Base-by-base conservation (phyloP, 2,888 invertebrate genomes). In the Heteropelma amictum region DNA sequence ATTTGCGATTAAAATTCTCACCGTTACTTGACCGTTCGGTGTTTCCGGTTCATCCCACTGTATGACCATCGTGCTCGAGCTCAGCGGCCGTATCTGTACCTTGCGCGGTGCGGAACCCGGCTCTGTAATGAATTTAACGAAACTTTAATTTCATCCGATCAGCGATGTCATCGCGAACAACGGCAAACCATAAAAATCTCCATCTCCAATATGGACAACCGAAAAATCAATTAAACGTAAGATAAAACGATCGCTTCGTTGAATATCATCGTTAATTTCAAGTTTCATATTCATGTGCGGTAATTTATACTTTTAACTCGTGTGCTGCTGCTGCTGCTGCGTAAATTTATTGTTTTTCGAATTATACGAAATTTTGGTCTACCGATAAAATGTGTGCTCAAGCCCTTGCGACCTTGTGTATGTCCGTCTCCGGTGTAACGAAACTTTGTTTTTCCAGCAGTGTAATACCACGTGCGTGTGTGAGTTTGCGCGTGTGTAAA, bases 21-120 rank as follows among this genome's bases (percentile, higher is more conserved):
- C 98, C 91, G 96, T 97, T 81, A 99, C 97, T 93, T 97, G 96
- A 82, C 99, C 99, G 88, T 98, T 98, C 53, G 98, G 97, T 65
- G 96, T 97, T 89, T 98, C 97, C 14, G 99, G 99, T 88, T 97
- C 97, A 84, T 97, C 96, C 99, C 99, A 99, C 87, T 97, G 97
- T 82, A 99, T 97, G 70, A 98, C 95, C 94, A 99, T 97, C 35
- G 98, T 98, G 88, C 96, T 97, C 63, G 97, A 96, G 89, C 97
- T 98, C 80, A 98, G 92, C 4, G 98, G 97, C 63, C 97, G 93
- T 61, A 97, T 98, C 91, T 96, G 95, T 40, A 99, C 97, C 90
- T 97, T 97, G 82, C 95, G 92, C 4, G 99, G 99, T 63, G 98
- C 96, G 85, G 97, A 96, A 85, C 98, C 98, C 77, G 98, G 98